These are phyloP conservation scores for Watersipora subatra DNA, from an alignment of 1,140 invertebrate species.

Conservation along the genomic window DNA sequence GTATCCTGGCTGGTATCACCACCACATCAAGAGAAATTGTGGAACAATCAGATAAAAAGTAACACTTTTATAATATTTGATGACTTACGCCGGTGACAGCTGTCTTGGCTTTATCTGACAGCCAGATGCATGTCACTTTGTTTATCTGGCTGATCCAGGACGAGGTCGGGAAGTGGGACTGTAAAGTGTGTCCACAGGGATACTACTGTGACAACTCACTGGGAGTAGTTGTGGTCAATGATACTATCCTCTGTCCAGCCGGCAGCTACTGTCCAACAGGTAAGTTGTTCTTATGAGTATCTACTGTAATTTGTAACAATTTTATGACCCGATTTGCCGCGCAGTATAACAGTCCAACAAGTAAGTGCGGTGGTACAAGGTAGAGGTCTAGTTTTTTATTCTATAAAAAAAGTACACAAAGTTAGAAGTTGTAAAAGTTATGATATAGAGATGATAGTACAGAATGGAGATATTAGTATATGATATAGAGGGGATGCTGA, in stretches of 20 bases:
- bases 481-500: no score
- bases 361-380: neutral
- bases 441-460: no score
- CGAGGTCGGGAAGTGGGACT: slow-evolving; percentile 18
- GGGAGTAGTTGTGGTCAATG: slow-evolving; percentile 27
- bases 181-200: slow-evolving; percentile 25
- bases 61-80: no score
- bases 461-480: no score
- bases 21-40: no score
- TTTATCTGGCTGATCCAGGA: no score
- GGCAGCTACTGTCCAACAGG: slow-evolving; percentile 31
- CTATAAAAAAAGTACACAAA: neutral
- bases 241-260: slow-evolving; percentile 27
- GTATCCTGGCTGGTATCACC: no score
- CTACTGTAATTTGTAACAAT: neutral
- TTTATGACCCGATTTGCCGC: neutral
- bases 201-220: slow-evolving; percentile 33
- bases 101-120: no score
- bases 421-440: no score
- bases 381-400: neutral
- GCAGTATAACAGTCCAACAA: neutral
- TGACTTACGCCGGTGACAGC: no score
- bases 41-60: no score
- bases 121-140: no score
- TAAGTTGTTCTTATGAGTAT: slow-evolving; percentile 8